These are phyloP conservation scores for Prunella strophiata DNA, from an alignment of 2,797 vertebrate genomes.

Conservation along the genomic window DNA sequence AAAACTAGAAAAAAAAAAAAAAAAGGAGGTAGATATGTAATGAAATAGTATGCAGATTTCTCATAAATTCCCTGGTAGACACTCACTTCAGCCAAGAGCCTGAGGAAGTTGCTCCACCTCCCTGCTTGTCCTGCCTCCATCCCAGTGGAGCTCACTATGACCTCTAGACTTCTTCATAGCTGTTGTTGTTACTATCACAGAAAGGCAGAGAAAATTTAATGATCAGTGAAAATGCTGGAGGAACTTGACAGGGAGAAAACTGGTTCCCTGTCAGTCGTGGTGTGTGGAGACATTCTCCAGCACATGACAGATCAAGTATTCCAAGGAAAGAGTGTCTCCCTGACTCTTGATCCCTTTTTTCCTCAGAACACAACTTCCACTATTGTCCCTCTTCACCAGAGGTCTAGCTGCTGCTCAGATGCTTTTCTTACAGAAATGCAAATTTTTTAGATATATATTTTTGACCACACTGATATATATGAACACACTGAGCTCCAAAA, in stretches of 20 bases:
- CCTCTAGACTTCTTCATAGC: neutral
- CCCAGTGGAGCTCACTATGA: neutral
- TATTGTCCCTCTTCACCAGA: neutral
- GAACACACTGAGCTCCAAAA: neutral
- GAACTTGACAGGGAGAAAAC: neutral
- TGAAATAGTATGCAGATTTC: neutral
- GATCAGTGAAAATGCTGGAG: neutral
- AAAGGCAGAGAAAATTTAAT: neutral
- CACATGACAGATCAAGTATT: neutral
- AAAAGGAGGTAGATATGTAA: neutral
- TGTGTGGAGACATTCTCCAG: neutral
- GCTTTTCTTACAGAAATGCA: neutral
- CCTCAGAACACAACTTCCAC: neutral
- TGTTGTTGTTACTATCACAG: neutral
- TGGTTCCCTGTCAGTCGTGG: neutral
- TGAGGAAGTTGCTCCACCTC: neutral
- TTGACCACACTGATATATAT: neutral
- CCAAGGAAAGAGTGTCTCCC: neutral
- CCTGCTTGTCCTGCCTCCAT: neutral
- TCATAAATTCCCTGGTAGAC: neutral
- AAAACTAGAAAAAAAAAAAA: neutral
- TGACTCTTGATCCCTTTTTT: neutral
- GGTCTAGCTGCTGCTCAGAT: neutral
- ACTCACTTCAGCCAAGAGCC: neutral
- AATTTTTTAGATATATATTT: rapidly evolving